These are phyloP conservation scores for Drosophila azteca DNA, from an alignment of 1,140 invertebrate species.

Conservation along the genomic window DNA sequence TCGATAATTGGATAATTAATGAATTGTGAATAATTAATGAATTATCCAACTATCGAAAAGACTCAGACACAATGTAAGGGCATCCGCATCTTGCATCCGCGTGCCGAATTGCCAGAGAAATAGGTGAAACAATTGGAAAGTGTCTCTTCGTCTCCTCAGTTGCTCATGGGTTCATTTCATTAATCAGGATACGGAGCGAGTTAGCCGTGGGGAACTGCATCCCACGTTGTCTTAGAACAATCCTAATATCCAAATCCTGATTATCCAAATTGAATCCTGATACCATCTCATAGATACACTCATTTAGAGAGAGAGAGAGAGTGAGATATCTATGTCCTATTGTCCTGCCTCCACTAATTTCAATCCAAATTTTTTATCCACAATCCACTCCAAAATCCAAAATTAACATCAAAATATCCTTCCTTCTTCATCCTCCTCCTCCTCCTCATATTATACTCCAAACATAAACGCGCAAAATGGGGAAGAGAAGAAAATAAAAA, in stretches of 20 bases:
- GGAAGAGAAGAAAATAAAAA: slow-evolving; percentile 81
- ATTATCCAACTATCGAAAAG: slow-evolving; percentile 11
- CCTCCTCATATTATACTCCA: slow-evolving; percentile 68
- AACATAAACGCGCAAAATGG: slow-evolving; percentile 76
- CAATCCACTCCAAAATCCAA: slow-evolving; percentile 60
- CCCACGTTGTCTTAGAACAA: slow-evolving; percentile 72
- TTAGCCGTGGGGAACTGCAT: slow-evolving; percentile 55
- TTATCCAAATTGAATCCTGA: slow-evolving; percentile 61
- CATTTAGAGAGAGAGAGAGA: slow-evolving; percentile 23
- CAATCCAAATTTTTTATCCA: slow-evolving; percentile 59
- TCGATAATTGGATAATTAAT: too few relatives aligned
- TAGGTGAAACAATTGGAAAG: slow-evolving; percentile 24
- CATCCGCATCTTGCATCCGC: too few relatives aligned
- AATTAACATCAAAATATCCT: slow-evolving; percentile 70
- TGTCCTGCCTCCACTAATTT: slow-evolving; percentile 67
- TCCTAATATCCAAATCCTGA: slow-evolving; percentile 58
- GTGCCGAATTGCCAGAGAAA: too few relatives aligned
- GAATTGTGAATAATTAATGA: too few relatives aligned
- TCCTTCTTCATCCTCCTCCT: slow-evolving; percentile 63
- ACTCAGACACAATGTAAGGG: slow-evolving; percentile 17
- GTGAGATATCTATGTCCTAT: slow-evolving; percentile 5
- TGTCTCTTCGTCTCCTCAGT: slow-evolving; percentile 20
- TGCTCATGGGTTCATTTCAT: slow-evolving; percentile 7
- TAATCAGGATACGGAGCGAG: slow-evolving; percentile 6
- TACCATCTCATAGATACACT: slow-evolving; percentile 48